phyloP scores from a whole-genome alignment of 1,140 invertebrate species.

The Nasonia longicornis region DNA sequence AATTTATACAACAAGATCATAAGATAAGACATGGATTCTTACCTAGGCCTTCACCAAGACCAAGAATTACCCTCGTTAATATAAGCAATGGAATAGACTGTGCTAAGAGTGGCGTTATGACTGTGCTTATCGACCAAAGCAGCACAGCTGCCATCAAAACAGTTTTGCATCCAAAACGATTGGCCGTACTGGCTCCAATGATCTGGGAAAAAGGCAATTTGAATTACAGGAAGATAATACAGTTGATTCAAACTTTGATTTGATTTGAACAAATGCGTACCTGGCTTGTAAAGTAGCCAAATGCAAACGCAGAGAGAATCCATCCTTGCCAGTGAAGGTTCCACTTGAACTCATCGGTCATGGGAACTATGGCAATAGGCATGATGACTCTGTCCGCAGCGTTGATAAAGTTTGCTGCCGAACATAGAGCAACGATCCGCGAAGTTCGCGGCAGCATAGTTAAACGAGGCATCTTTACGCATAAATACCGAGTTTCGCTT shows the following conservation, averaged over 20 bases:
- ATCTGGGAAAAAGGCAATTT: conserved; percentile 66
- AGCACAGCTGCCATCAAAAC: conserved; percentile 80
- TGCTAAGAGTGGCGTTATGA: conserved; percentile 79
- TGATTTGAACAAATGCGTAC: conserved; percentile 59
- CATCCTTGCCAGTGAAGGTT: conserved; percentile 81
- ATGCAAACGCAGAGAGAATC: conserved; percentile 84
- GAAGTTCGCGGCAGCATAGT: conserved; percentile 71
- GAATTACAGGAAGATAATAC: neutral
- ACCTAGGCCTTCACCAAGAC: conserved; percentile 84
- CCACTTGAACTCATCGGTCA: conserved; percentile 83
- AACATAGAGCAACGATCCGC: conserved; percentile 78
- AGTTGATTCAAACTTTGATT: neutral
- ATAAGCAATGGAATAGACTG: conserved; percentile 76
- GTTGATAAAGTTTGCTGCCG: conserved; percentile 84
- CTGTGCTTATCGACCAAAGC: conserved; percentile 82
- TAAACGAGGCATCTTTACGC: conserved; percentile 64
- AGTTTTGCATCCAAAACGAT: conserved; percentile 79
- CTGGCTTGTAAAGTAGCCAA: conserved; percentile 86
- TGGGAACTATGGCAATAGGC: conserved; percentile 84
- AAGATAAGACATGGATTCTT: conserved; percentile 50
- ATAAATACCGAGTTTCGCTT: conserved; percentile 15
- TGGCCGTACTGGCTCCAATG: conserved; percentile 79
- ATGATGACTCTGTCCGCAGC: conserved; percentile 84
- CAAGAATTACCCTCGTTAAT: conserved; percentile 76
- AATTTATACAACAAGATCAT: neutral